Evolutionary conservation across 2,797 vertebrate genomes (phyloP).

Genomic region (Pipistrellus pygmaeus): DNA sequence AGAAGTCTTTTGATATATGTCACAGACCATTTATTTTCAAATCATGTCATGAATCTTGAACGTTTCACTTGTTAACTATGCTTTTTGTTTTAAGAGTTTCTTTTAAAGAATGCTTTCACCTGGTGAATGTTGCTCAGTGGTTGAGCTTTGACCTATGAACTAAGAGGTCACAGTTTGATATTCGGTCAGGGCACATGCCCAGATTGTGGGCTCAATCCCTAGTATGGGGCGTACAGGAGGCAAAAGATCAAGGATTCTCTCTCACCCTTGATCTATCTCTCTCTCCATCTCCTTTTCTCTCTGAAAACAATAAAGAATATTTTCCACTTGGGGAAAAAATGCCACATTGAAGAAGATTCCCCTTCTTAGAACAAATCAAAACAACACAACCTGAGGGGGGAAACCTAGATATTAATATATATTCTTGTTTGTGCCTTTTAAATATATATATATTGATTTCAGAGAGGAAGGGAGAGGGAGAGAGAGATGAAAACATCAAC

Average conservation of each 20-base stretch:
- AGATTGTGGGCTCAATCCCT: too few relatives aligned
- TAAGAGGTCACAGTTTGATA: too few relatives aligned
- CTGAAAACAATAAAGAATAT: neutral
- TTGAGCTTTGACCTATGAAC: too few relatives aligned
- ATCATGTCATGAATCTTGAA: neutral
- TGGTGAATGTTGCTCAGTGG: too few relatives aligned
- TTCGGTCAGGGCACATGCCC: too few relatives aligned
- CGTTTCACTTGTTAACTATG: constrained; percentile 5
- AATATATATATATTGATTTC: too few relatives aligned
- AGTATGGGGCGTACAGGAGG: too few relatives aligned
- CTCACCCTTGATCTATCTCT: too few relatives aligned
- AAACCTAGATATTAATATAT: neutral
- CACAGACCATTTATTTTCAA: constrained; percentile 52
- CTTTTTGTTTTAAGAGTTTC: constrained; percentile 20
- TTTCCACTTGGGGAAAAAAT: constrained; percentile 21
- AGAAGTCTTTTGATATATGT: constrained; percentile 24
- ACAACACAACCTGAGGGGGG: neutral
- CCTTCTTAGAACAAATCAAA: constrained; percentile 30
- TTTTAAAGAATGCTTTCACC: constrained; percentile 32
- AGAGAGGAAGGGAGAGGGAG: too few relatives aligned
- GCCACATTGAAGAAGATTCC: neutral
- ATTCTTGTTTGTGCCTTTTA: constrained; percentile 20
- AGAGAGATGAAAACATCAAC: too few relatives aligned
- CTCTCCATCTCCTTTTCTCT: too few relatives aligned
- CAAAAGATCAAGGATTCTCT: too few relatives aligned